Evolutionary conservation across 2,888 invertebrate genomes (phyloP).

Genomic region (Petrolisthes manimaculis): DNA sequence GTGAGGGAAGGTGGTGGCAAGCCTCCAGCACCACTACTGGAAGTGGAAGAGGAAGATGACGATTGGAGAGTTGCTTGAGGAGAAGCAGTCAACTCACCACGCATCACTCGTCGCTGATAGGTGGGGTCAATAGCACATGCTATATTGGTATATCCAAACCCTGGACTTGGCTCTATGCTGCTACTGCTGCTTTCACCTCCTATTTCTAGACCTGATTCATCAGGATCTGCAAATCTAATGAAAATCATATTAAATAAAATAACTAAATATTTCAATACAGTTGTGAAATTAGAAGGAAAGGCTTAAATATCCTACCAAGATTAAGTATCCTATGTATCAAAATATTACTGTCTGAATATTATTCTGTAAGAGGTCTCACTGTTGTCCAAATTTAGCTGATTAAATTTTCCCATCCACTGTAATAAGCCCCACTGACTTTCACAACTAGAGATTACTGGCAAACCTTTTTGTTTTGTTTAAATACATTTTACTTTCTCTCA

Average conservation of each 20-base stretch:
- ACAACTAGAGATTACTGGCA: too few relatives aligned
- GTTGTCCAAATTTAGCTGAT: too few relatives aligned
- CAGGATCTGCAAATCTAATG: slow-evolving; percentile 4
- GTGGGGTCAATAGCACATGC: slow-evolving; percentile 80
- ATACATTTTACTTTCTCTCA: too few relatives aligned
- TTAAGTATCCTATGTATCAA: too few relatives aligned
- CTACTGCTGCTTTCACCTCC: slow-evolving; percentile 32
- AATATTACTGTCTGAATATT: too few relatives aligned
- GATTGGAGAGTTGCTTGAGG: slow-evolving; percentile 53
- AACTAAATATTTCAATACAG: not conserved
- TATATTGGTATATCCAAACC: slow-evolving; percentile 72
- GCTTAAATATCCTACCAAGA: too few relatives aligned
- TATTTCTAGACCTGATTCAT: slow-evolving; percentile 26
- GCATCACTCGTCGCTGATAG: slow-evolving; percentile 70
- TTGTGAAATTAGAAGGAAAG: not conserved
- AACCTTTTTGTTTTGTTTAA: too few relatives aligned
- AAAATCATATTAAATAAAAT: not conserved
- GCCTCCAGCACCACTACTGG: slow-evolving; percentile 43
- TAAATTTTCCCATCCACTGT: too few relatives aligned
- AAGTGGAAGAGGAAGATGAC: slow-evolving; percentile 59
- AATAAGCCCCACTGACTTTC: too few relatives aligned
- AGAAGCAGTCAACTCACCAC: slow-evolving; percentile 44
- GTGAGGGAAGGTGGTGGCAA: slow-evolving; percentile 6
- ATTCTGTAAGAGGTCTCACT: too few relatives aligned
- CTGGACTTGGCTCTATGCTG: slow-evolving; percentile 43